Evolutionary conservation across 2,888 invertebrate genomes (phyloP).

Genomic region (Chymomyza caudatula): DNA sequence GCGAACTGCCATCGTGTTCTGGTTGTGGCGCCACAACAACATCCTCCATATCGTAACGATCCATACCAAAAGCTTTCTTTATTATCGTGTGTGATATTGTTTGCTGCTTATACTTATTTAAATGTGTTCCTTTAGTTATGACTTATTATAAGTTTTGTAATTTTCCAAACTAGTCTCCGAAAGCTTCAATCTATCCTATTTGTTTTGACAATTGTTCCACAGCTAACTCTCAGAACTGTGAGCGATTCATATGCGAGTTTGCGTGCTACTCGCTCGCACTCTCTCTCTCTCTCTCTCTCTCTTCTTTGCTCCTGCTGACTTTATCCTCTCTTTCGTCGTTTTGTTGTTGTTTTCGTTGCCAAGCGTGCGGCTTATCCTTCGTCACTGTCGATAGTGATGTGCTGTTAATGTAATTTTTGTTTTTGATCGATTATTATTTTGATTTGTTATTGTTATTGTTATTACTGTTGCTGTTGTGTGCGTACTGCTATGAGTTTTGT

Average conservation of each 20-base stretch:
- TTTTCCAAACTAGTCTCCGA: neutral
- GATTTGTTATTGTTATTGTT: no score
- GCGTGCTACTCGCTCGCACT: neutral
- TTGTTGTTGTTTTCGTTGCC: neutral
- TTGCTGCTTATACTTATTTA: neutral
- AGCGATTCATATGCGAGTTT: neutral
- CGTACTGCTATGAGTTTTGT: no score
- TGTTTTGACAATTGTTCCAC: neutral
- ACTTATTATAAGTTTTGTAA: neutral
- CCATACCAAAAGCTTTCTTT: conserved; percentile 46
- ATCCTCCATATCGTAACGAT: conserved; percentile 73
- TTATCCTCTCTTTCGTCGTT: neutral
- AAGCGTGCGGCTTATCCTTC: no score
- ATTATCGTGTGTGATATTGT: neutral
- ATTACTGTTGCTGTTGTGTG: no score
- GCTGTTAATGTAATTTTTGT: no score
- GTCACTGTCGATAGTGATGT: no score
- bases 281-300: neutral
- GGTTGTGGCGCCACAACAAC: conserved; percentile 64
- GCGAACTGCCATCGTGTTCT: conserved; percentile 54
- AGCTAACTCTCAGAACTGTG: neutral
- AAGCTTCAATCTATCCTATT: neutral
- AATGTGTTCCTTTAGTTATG: neutral
- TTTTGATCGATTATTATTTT: no score
- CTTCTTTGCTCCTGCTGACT: neutral